A percentile compares a stretch with the other conserved stretches of the same genome.
phyloP scores from a whole-genome alignment of 2,113 vertebrate genomes.

The Dendropsophus ebraccatus region DNA sequence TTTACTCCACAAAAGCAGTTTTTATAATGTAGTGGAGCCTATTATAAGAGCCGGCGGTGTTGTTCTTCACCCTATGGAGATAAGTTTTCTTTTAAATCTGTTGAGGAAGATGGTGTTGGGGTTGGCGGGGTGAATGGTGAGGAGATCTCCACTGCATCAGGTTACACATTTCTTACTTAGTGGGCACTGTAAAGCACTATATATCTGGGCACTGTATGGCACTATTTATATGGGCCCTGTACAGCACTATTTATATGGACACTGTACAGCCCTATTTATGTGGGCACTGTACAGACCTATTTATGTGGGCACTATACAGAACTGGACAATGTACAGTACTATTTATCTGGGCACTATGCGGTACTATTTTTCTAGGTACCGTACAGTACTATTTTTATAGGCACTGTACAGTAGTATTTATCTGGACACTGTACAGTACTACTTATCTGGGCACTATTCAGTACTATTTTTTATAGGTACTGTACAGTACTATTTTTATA shows the following conservation, averaged over 20 bases:
- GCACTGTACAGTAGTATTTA: background rate
- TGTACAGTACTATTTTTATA: background rate
- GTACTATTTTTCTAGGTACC: background rate
- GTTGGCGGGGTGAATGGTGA: no score
- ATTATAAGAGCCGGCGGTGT: background rate
- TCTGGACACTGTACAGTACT: background rate
- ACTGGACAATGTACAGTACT: no score
- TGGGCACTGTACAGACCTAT: background rate
- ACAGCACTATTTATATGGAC: background rate
- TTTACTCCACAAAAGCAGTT: slow-evolving; percentile 19
- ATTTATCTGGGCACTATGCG: background rate
- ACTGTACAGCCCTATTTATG: background rate
- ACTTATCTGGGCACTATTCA: background rate
- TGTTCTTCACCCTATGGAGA: background rate
- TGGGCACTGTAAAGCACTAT: no score
- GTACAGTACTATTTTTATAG: background rate
- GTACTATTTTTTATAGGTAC: background rate
- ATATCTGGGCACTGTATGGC: no score
- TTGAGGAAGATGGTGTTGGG: no score
- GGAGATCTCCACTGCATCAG: no score
- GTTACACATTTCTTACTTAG: no score
- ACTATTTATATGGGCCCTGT: background rate
- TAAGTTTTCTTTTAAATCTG: background rate
- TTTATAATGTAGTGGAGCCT: background rate
- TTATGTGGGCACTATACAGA: background rate